These are phyloP conservation scores for Spicauda simplicius DNA, from an alignment of 2,888 invertebrate genomes.

Conservation along the genomic window DNA sequence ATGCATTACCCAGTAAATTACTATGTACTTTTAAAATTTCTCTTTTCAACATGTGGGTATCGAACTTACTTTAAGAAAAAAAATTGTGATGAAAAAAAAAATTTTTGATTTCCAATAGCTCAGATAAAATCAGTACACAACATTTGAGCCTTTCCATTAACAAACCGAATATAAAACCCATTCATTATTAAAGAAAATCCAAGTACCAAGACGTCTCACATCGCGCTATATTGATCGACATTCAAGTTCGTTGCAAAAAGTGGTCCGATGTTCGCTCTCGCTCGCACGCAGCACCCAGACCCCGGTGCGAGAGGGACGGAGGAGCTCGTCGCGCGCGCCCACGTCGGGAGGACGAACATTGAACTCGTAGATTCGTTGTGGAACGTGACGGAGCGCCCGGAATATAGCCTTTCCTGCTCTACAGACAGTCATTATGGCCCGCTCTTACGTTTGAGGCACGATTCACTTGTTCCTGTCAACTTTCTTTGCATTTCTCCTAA, in stretches of 20 bases:
- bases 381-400: constrained; percentile 53
- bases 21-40: too few relatives aligned
- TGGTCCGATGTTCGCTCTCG: constrained; percentile 61
- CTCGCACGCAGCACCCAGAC: constrained; percentile 51
- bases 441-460: constrained; percentile 36
- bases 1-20: too few relatives aligned
- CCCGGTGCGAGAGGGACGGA: constrained; percentile 54
- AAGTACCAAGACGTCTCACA: constrained; percentile 62
- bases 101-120: too few relatives aligned
- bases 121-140: too few relatives aligned
- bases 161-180: background rate
- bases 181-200: constrained; percentile 36
- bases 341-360: constrained; percentile 77
- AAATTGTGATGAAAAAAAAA: too few relatives aligned
- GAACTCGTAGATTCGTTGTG: constrained; percentile 55
- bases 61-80: too few relatives aligned
- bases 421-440: constrained; percentile 26
- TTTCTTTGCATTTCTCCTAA: constrained; percentile 46
- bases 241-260: constrained; percentile 80
- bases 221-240: constrained; percentile 76
- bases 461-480: constrained; percentile 48
- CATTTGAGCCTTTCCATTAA: background rate
- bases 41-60: too few relatives aligned
- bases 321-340: constrained; percentile 70
- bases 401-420: constrained; percentile 61